Evolutionary conservation across 1,140 invertebrate species (phyloP), one percentile per base, ranked within the genome.

Genomic region (Papilio xuthus): DNA sequence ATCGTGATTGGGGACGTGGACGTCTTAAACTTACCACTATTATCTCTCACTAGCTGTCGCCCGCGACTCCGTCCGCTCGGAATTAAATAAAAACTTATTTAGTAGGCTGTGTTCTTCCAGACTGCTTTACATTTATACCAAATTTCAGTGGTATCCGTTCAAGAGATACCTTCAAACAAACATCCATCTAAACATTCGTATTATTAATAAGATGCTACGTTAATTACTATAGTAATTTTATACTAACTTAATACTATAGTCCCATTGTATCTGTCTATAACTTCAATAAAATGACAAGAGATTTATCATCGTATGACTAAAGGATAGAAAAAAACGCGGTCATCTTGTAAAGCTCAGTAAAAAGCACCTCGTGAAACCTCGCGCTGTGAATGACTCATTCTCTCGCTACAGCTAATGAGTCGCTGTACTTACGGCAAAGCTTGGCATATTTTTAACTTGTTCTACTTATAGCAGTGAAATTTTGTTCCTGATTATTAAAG

Each of bases 331-430:
- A 60, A 60, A 60, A 26, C 26, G 60, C 60, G 60, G 26, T 28
- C 60, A 28, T 67, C 13, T 67, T 67, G 60, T 67, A 67, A 67
- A 67, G 60, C 60, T 28, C 60, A 67, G 60, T 67, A 67, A 67
- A 67, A 67, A 67, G 26, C 28, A 28, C 60, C 12, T 28, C 60
- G 60, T 67, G 60, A 18, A 67, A 67, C 60, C 60, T 7, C 60
- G 26, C 60, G 60, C 26, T 18, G 60, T 67, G 60, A 67, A 67
- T 67, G 60, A 67, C 60, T 67, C 60, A 67, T 32, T 67, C 53
- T 26, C 60, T 18, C 47, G 13, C 47, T 67, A 67, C 26, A 67
- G 60, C 60, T 67, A 67, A 67, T 67, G 60, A 67, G 60, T 15
- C 60, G 60, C 60, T 67, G 26, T 67, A 32, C 60, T 67, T 32